Conservation (phyloP, 2,888 invertebrate species). For the Drosophila anceps region DNA sequence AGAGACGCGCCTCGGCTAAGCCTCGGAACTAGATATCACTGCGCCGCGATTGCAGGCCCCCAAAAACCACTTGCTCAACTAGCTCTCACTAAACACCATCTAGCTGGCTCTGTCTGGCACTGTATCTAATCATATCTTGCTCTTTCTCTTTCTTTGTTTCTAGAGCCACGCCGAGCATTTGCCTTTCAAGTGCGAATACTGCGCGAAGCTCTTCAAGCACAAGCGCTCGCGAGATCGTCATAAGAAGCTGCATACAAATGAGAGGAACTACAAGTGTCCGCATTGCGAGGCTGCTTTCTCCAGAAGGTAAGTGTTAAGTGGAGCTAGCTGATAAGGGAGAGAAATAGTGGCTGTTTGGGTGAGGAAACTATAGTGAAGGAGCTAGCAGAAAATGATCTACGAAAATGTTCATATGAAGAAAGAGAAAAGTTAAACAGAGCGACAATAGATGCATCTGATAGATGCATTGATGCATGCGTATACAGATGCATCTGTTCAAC, state of each 20-base stretch:
- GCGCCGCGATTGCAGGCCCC: slow-evolving; percentile 9
- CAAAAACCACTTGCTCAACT: slow-evolving; percentile 34
- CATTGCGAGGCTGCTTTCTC: slow-evolving; percentile 97
- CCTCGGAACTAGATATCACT: slow-evolving; percentile 32
- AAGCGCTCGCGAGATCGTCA: slow-evolving; percentile 97
- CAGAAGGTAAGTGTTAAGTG: slow-evolving; percentile 89
- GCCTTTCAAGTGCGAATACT: slow-evolving; percentile 96
- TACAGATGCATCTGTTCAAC: too few species aligned
- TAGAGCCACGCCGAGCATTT: slow-evolving; percentile 94
- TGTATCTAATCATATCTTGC: background rate
- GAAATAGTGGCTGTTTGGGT: background rate
- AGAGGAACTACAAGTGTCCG: slow-evolving; percentile 95
- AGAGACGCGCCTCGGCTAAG: slow-evolving; percentile 14
- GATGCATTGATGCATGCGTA: too few species aligned
- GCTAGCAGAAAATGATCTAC: too few species aligned
- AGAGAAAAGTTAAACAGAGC: background rate
- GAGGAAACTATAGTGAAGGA: background rate
- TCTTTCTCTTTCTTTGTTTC: background rate
- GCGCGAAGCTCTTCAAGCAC: slow-evolving; percentile 96
- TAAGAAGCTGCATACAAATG: slow-evolving; percentile 96
- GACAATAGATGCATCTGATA: too few species aligned
- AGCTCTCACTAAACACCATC: slow-evolving; percentile 5
- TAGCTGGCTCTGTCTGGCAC: background rate
- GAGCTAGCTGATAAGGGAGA: background rate
- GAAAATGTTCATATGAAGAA: background rate